Evolutionary conservation across 1,140 invertebrate species (phyloP).

Genomic region (Psix sp.): DNA sequence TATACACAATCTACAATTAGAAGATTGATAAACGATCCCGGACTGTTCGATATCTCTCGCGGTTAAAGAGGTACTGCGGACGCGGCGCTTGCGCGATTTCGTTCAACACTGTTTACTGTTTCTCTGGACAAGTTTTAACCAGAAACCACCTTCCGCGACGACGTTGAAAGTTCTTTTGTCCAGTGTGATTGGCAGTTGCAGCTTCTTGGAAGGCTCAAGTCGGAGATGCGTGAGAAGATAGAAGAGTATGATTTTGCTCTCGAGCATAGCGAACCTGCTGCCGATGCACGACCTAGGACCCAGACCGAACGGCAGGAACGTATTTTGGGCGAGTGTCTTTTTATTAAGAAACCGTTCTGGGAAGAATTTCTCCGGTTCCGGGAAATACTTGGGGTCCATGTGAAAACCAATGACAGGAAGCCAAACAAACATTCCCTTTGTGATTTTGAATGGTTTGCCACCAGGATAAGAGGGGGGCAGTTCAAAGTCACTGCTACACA

Average conservation of each 20-base stretch:
- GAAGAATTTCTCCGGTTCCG: constrained; percentile 63
- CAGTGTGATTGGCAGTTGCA: constrained; percentile 18
- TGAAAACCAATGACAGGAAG: constrained; percentile 11
- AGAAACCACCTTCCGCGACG: constrained; percentile 26
- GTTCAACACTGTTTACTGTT: background rate
- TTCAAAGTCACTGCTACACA: constrained; percentile 18
- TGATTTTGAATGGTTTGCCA: constrained; percentile 13
- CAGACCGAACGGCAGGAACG: constrained; percentile 51
- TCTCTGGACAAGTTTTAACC: constrained; percentile 8
- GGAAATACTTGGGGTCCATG: constrained; percentile 56
- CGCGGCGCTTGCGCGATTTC: too few relatives aligned
- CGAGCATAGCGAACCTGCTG: constrained; percentile 74
- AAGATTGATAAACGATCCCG: too few relatives aligned
- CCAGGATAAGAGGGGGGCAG: constrained; percentile 24
- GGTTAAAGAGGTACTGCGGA: too few relatives aligned
- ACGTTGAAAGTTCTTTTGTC: background rate
- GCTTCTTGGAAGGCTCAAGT: constrained; percentile 36
- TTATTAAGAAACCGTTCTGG: constrained; percentile 74
- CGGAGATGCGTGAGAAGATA: constrained; percentile 38
- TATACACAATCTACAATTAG: too few relatives aligned
- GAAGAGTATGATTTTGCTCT: constrained; percentile 68
- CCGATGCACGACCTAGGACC: constrained; percentile 63
- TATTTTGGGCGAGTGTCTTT: constrained; percentile 59
- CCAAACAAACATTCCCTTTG: constrained; percentile 22
- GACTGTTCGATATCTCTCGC: too few relatives aligned